Percentiles rank a stretch among this genome's conserved stretches.
These are phyloP conservation scores for Seira sanloemensis DNA, from an alignment of 2,888 invertebrate genomes.

Conservation along the genomic window DNA sequence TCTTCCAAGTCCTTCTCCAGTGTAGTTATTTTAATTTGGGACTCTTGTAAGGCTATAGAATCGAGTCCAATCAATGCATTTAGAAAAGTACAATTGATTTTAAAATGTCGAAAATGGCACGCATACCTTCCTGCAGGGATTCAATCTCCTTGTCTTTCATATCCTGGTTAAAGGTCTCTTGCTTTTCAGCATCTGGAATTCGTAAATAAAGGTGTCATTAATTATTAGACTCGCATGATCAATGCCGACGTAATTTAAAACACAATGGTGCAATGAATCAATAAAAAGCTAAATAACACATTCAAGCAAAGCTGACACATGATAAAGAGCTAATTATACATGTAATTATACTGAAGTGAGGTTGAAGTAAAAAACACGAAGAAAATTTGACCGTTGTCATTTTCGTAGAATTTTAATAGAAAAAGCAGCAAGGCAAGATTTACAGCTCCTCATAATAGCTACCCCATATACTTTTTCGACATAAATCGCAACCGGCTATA, in stretches of 20 bases:
- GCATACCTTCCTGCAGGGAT: conserved; percentile 74
- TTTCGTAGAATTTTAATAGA: conserved; percentile 67
- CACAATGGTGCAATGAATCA: no score
- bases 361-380: no score
- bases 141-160: conserved; percentile 74
- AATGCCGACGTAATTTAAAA: no score
- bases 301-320: no score
- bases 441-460: conserved; percentile 65
- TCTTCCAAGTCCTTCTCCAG: conserved; percentile 61
- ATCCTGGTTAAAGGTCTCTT: conserved; percentile 72
- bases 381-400: no score
- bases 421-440: conserved; percentile 64
- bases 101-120: conserved; percentile 74
- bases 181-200: not conserved
- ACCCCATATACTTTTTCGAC: no score
- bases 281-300: no score
- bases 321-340: no score
- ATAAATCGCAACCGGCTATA: no score
- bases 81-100: not conserved
- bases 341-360: no score
- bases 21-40: conserved; percentile 23
- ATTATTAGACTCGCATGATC: no score
- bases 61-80: not conserved
- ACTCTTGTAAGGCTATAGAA: not conserved
- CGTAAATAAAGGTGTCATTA: no score